Evolutionary conservation across 2,797 vertebrate genomes (phyloP), one percentile per base, ranked within the genome.

Genomic region (Tragelaphus eurycerus): DNA sequence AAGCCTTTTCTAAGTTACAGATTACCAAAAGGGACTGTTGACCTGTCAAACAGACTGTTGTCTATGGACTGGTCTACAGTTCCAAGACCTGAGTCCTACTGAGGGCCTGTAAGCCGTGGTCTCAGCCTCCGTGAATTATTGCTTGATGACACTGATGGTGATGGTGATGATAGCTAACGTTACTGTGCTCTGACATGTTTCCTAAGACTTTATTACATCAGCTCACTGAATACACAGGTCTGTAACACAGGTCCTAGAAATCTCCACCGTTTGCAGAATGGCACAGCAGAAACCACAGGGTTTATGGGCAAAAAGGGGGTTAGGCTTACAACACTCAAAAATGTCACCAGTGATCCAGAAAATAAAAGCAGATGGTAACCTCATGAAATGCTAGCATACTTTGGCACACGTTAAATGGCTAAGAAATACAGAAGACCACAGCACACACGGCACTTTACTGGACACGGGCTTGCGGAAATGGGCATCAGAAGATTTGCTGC

Each of bases 21-120:
- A 92, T 34, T 23, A 86, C 46, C 85, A 83, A 15, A n/a, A 71
- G 27, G 78, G 57, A 90, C n/a, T 25, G 13, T 88, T 96, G 60
- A 48, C 71, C 86, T 50, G 43, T 57, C 90, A 50, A 4, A 27
- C 43, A 78, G 79, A 64, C n/a, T 62, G 89, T 85, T 86, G 81
- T 74, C 89, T 86, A 34, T 12, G 62, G 62, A 27, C 29, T 86
- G 23, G 89, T 29, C 19, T 29, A 23, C 7, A 27, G 2, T 64
- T 71, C 1, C 34, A 54, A 71, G 57, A 93, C 34, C 78, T 0
- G 55, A 71, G 15, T 11, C 17, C 25, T 82, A 29, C 54, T 31
- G 14, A 57, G 50, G 25, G 50, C 27, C 67, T 87, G 1, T 54
- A 71, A 5, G 11, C 81, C 1, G 0, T 23, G 34, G 43, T 83